Evolutionary conservation across 2,888 invertebrate genomes (phyloP).

Genomic region (Orchesella flavescens): DNA sequence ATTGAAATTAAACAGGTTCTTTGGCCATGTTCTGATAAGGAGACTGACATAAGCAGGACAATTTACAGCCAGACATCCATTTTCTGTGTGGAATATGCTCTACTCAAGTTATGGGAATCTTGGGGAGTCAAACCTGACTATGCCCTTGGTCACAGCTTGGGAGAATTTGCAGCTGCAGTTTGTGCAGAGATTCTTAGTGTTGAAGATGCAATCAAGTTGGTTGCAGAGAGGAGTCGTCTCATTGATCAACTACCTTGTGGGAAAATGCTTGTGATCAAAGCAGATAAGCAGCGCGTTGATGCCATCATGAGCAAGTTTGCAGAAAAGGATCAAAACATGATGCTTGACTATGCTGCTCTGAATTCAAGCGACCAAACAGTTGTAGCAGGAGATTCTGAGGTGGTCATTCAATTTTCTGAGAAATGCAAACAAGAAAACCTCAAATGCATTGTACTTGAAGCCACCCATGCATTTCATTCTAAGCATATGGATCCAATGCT

Average conservation of each 20-base stretch:
- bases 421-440: conserved; percentile 14
- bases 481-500: conserved; percentile 62
- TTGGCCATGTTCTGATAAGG: conserved; percentile 37
- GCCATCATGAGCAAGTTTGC: conserved; percentile 7
- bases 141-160: conserved; percentile 65
- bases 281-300: conserved; percentile 7
- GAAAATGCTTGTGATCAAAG: conserved; percentile 53
- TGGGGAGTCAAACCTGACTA: conserved; percentile 58
- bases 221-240: conserved; percentile 51
- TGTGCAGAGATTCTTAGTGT: conserved; percentile 50
- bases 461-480: conserved; percentile 65
- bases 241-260: conserved; percentile 55
- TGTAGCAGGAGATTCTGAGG: conserved; percentile 35
- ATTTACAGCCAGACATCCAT: conserved; percentile 64
- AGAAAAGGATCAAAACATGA: neutral
- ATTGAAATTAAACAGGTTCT: conserved; percentile 29
- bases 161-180: conserved; percentile 63
- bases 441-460: conserved; percentile 40
- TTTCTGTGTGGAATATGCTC: conserved; percentile 58
- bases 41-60: conserved; percentile 36
- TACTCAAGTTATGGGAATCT: conserved; percentile 57
- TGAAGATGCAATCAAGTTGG: conserved; percentile 57
- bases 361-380: conserved; percentile 60
- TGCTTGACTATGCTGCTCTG: conserved; percentile 58
- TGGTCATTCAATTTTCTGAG: conserved; percentile 25